Conservation (phyloP, 2,888 invertebrate species). For the Melolontha melolontha region DNA sequence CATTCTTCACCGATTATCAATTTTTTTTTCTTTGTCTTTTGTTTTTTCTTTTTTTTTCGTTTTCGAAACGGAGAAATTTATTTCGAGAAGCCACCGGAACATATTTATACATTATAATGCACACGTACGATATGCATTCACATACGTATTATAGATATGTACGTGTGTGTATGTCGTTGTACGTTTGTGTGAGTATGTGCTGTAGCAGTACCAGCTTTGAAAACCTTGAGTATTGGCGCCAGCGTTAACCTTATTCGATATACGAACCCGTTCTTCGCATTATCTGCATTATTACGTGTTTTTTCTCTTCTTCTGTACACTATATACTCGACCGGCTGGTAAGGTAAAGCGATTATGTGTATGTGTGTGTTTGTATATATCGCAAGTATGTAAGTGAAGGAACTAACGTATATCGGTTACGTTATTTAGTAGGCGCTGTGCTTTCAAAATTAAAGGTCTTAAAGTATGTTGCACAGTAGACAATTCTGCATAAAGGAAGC, state of each 20-base stretch:
- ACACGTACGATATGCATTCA: not conserved
- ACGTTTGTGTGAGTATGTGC: not conserved
- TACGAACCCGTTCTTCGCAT: constrained; percentile 43
- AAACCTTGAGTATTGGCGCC: constrained; percentile 41
- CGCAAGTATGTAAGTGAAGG: no score
- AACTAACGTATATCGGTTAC: constrained; percentile 20
- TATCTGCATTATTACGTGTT: constrained; percentile 41
- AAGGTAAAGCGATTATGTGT: constrained; percentile 12
- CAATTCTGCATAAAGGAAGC: constrained; percentile 11
- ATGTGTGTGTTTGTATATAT: not conserved
- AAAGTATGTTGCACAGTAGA: not conserved
- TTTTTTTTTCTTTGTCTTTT: constrained; percentile 4
- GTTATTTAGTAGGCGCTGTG: constrained; percentile 33
- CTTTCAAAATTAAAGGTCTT: constrained; percentile 33
- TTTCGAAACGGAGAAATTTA: constrained; percentile 38
- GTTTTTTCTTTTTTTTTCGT: no score
- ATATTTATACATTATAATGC: not conserved
- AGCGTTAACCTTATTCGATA: constrained; percentile 43
- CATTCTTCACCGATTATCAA: constrained; percentile 35
- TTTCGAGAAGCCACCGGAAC: constrained; percentile 13
- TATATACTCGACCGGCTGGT: no score
- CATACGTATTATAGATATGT: not conserved
- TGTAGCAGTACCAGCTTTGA: constrained; percentile 19
- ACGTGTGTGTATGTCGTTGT: not conserved
- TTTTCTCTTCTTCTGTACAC: constrained; percentile 17